A percentile compares a stretch with the other conserved stretches of the same genome.
These are phyloP conservation scores for Pterocles burchelli DNA, from an alignment of 2,113 vertebrate genomes.

Conservation along the genomic window DNA sequence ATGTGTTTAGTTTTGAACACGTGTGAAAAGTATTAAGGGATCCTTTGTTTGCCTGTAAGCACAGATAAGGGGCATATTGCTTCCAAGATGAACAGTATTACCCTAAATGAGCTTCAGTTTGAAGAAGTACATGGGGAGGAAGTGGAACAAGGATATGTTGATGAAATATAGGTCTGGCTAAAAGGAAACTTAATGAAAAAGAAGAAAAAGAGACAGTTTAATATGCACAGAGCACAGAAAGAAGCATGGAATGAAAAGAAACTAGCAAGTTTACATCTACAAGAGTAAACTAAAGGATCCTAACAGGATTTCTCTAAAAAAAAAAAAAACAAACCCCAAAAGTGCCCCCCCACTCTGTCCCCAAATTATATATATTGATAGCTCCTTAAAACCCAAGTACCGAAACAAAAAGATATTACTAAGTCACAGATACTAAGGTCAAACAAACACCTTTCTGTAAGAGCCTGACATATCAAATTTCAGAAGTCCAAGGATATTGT, in stretches of 20 bases:
- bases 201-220: neutral
- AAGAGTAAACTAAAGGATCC: neutral
- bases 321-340: neutral
- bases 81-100: neutral
- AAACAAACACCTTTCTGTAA: neutral
- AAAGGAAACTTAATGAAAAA: neutral
- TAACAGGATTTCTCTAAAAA: neutral
- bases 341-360: too few relatives aligned
- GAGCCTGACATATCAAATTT: neutral
- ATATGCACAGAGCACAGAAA: neutral
- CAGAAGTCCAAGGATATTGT: neutral
- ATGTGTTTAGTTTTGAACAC: neutral
- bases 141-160: neutral
- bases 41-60: constrained; percentile 29
- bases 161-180: neutral
- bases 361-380: neutral
- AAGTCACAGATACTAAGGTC: neutral
- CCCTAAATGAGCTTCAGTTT: constrained; percentile 38
- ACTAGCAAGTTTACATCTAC: neutral
- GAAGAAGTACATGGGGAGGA: neutral
- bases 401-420: neutral
- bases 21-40: neutral
- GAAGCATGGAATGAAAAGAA: neutral
- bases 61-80: neutral
- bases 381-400: neutral